Percentiles rank a stretch among this genome's conserved stretches.
These are phyloP conservation scores for Acromyrmex echinatior DNA, from an alignment of 1,140 invertebrate genomes.

Conservation along the genomic window DNA sequence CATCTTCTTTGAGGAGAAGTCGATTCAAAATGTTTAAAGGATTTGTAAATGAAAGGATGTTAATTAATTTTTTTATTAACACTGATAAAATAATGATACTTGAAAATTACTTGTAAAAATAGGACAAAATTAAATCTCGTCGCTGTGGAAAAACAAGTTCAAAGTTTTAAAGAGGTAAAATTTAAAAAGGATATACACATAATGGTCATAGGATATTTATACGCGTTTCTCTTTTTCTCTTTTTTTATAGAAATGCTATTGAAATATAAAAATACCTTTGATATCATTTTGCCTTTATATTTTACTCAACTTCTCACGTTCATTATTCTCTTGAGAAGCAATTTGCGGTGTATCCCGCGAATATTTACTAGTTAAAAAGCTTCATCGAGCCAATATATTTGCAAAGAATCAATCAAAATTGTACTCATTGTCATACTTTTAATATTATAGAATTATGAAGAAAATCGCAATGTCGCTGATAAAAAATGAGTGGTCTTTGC, in stretches of 20 bases:
- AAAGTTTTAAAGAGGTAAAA: neutral
- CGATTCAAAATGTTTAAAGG: slow-evolving; percentile 23
- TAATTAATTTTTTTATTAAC: slow-evolving; percentile 4
- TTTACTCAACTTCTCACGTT: neutral
- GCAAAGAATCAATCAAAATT: slow-evolving; percentile 7
- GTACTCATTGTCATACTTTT: neutral
- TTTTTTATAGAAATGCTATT: neutral
- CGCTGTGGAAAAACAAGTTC: neutral
- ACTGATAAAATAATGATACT: slow-evolving; percentile 6
- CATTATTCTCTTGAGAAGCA: neutral
- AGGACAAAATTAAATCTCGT: neutral
- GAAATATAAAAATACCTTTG: slow-evolving; percentile 16
- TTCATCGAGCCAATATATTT: neutral
- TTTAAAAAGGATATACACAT: neutral
- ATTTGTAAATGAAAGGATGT: neutral
- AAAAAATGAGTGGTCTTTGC: slow-evolving; percentile 31
- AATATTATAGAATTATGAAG: neutral
- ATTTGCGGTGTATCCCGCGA: neutral
- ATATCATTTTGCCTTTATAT: neutral
- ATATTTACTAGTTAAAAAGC: slow-evolving; percentile 8
- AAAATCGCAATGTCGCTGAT: slow-evolving; percentile 1
- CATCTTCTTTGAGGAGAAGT: slow-evolving; percentile 29
- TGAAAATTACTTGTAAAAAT: neutral
- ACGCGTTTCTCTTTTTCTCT: neutral
- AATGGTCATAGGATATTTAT: neutral